phyloP scores from a whole-genome alignment of 2,113 vertebrate species.

The Carettochelys insculpta region DNA sequence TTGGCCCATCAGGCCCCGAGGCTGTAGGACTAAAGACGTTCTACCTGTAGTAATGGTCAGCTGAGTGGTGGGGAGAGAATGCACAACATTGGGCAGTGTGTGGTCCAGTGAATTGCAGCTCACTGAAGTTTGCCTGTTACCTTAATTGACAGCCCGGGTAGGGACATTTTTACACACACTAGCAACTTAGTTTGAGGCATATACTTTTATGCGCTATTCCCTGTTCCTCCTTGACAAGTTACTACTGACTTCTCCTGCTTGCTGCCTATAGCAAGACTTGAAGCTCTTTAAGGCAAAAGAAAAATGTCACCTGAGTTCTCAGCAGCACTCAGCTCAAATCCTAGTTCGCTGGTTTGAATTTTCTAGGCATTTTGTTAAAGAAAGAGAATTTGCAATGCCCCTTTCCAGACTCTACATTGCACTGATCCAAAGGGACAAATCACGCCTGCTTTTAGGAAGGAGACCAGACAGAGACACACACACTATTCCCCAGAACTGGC shows the following conservation, averaged over 20 bases:
- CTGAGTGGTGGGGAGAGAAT: neutral
- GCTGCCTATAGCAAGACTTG: slow-evolving; percentile 58
- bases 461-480: neutral
- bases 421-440: neutral
- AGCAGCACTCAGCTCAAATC: slow-evolving; percentile 23
- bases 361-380: slow-evolving; percentile 23
- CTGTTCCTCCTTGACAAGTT: slow-evolving; percentile 62
- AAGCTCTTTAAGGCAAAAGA: slow-evolving; percentile 58
- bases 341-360: neutral
- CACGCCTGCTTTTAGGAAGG: neutral
- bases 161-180: slow-evolving; percentile 54
- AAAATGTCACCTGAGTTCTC: slow-evolving; percentile 52
- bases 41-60: neutral
- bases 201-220: slow-evolving; percentile 31
- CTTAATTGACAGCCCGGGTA: slow-evolving; percentile 53
- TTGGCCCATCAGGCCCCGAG: too few relatives aligned
- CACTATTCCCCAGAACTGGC: neutral
- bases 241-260: slow-evolving; percentile 55
- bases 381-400: neutral
- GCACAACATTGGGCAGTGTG: neutral
- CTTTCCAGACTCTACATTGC: fast-evolving
- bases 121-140: slow-evolving; percentile 36
- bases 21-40: too few relatives aligned
- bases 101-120: slow-evolving; percentile 37
- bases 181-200: slow-evolving; percentile 39